These are phyloP conservation scores for Agrotis puta DNA, from an alignment of 2,888 invertebrate species.

Conservation along the genomic window DNA sequence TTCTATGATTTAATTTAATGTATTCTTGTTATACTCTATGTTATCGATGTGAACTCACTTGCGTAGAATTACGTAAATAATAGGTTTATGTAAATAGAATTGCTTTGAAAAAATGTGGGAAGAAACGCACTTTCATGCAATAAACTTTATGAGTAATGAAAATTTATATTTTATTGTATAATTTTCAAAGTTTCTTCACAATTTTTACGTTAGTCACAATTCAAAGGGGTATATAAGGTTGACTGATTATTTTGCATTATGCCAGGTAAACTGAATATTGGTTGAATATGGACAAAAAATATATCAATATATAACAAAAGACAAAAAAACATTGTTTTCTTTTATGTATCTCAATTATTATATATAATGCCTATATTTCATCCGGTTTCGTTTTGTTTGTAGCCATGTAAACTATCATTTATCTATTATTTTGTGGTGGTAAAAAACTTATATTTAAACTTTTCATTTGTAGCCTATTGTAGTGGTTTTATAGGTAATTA, in stretches of 20 bases:
- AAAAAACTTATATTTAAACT: conserved; percentile 70
- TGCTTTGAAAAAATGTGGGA: conserved; percentile 74
- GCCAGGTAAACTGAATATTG: conserved; percentile 54
- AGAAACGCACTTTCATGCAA: conserved; percentile 71
- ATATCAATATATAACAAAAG: conserved; percentile 61
- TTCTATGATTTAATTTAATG: conserved; percentile 75
- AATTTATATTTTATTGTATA: conserved; percentile 57
- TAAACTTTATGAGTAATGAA: conserved; percentile 63
- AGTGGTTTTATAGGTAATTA: conserved; percentile 81
- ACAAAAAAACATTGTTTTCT: conserved; percentile 58
- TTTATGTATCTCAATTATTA: conserved; percentile 48
- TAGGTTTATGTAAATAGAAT: conserved; percentile 88
- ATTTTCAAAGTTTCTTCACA: conserved; percentile 51
- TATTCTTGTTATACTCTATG: conserved; percentile 72
- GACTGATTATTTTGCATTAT: conserved; percentile 64
- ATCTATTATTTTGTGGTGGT: conserved; percentile 75
- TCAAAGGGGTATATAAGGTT: conserved; percentile 59
- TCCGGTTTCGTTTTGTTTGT: conserved; percentile 50
- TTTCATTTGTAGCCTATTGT: conserved; percentile 80
- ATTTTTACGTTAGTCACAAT: conserved; percentile 62
- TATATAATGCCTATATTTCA: conserved; percentile 35
- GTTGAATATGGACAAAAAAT: conserved; percentile 57
- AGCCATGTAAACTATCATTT: conserved; percentile 56
- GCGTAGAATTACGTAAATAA: conserved; percentile 78
- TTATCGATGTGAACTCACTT: conserved; percentile 74